Percentiles rank a stretch among this genome's conserved stretches.
phyloP scores from a whole-genome alignment of 2,888 invertebrate species.

The Thymelicus lineola region DNA sequence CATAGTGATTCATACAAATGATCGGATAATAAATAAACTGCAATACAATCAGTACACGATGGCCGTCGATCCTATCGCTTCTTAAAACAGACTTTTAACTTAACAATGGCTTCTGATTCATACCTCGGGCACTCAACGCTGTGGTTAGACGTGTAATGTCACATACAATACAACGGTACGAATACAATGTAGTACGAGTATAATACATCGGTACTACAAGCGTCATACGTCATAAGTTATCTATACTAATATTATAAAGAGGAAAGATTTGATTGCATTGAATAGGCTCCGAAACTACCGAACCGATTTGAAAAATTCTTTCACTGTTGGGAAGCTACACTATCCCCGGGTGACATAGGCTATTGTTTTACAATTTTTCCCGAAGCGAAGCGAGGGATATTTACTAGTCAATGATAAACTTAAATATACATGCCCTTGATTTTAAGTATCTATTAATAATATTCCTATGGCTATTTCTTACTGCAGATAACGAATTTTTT shows the following conservation, averaged over 20 bases:
- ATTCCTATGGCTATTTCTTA: too few relatives aligned
- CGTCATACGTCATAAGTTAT: not conserved
- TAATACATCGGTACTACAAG: not conserved
- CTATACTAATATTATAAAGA: not conserved
- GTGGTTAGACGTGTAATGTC: not conserved
- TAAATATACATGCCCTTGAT: too few relatives aligned
- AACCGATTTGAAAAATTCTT: too few relatives aligned
- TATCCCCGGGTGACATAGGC: too few relatives aligned
- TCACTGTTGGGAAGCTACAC: too few relatives aligned
- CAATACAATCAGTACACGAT: constrained; percentile 4
- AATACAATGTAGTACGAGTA: not conserved
- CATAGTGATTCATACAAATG: not conserved
- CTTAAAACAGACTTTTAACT: constrained; percentile 26
- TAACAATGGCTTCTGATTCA: constrained; percentile 67
- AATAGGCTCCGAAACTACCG: too few relatives aligned
- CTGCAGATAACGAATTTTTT: too few relatives aligned
- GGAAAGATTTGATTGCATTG: too few relatives aligned
- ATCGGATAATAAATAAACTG: not conserved
- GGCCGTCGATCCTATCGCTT: constrained; percentile 10
- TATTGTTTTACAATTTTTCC: too few relatives aligned
- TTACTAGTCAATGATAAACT: not conserved
- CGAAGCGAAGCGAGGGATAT: too few relatives aligned
- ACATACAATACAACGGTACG: not conserved
- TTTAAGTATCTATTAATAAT: too few relatives aligned
- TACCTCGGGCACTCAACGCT: constrained; percentile 52